These are phyloP conservation scores for Scrobipalpa atriplicella DNA, from an alignment of 2,888 invertebrate genomes.

Conservation along the genomic window DNA sequence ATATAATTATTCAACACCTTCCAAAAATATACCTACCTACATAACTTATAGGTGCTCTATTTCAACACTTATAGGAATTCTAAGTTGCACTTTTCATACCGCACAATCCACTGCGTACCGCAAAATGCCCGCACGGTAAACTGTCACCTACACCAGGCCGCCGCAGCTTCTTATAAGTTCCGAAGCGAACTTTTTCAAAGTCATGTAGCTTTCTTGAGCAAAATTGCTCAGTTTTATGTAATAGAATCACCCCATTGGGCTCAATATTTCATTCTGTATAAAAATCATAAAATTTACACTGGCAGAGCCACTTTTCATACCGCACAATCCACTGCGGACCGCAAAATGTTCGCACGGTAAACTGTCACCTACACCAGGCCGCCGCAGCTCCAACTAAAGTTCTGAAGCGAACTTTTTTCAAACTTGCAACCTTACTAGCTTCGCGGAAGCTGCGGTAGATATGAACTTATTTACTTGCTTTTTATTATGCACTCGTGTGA, in stretches of 20 bases:
- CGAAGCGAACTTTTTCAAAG: slow-evolving; percentile 46
- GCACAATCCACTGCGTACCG: slow-evolving; percentile 42
- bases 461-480: slow-evolving; percentile 28
- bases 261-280: no score
- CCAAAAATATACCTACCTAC: no score
- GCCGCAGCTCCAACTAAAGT: slow-evolving; percentile 55
- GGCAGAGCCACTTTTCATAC: slow-evolving; percentile 39
- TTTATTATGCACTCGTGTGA: slow-evolving; percentile 20
- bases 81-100: slow-evolving; percentile 28
- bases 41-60: no score
- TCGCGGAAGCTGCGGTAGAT: slow-evolving; percentile 23
- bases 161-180: slow-evolving; percentile 58
- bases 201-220: no score
- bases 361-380: slow-evolving; percentile 52
- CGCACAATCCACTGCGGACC: slow-evolving; percentile 40
- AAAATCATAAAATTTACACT: slow-evolving; percentile 24
- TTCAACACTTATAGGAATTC: no score
- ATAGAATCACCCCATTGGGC: no score
- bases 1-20: no score
- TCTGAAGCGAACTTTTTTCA: slow-evolving; percentile 50
- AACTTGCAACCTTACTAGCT: slow-evolving; percentile 31
- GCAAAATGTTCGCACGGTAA: slow-evolving; percentile 60
- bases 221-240: no score
- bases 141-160: slow-evolving; percentile 49
- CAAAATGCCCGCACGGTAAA: slow-evolving; percentile 61